phyloP scores from a whole-genome alignment of 2,113 vertebrate species.

The Cranoglanis bouderius region DNA sequence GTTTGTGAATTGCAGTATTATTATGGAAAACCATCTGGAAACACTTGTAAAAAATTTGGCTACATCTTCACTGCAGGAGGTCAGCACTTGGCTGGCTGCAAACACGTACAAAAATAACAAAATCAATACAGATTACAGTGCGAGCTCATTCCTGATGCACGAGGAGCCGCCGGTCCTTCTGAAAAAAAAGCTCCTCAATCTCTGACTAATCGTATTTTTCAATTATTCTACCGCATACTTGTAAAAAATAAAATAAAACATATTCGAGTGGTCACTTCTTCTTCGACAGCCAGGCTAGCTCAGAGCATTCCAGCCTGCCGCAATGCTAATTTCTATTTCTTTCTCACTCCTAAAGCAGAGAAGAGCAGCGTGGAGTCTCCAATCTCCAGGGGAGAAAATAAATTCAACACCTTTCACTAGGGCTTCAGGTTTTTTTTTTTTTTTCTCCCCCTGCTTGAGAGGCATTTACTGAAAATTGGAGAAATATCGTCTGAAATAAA shows the following conservation, averaged over 20 bases:
- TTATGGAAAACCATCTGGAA: neutral
- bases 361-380: neutral
- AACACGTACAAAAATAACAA: neutral
- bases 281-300: neutral
- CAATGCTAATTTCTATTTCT: conserved; percentile 37
- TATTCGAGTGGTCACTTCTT: neutral
- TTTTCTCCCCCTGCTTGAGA: neutral
- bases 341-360: conserved; percentile 13
- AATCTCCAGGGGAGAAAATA: conserved; percentile 22
- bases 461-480: conserved; percentile 31
- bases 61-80: neutral
- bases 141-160: neutral
- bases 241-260: neutral
- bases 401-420: conserved; percentile 12
- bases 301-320: neutral
- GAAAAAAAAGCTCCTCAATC: neutral
- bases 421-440: neutral
- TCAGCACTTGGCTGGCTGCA: neutral
- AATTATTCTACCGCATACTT: neutral
- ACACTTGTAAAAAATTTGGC: neutral
- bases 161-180: neutral
- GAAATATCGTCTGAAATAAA: conserved; percentile 12
- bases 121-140: conserved; percentile 15
- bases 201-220: conserved; percentile 3
- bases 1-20: neutral